Evolutionary conservation across 2,113 vertebrate genomes (phyloP), one percentile per base, ranked within the genome.

Genomic region (Pluvialis apricaria): DNA sequence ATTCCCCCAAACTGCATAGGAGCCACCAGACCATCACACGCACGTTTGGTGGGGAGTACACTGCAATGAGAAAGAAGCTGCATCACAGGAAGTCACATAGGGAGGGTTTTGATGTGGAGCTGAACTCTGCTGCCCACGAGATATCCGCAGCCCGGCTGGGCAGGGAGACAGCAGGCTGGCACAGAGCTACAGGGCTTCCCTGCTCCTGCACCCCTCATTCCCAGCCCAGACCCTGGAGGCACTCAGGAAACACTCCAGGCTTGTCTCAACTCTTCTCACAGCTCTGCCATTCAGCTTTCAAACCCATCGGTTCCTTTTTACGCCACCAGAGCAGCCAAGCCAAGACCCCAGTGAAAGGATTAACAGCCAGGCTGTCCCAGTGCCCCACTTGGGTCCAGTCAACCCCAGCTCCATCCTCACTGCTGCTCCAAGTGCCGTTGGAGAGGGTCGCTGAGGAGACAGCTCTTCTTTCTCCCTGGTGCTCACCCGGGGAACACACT

Each of bases 401-500:
- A 49, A 28, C 10, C 32, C 13, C 75, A 55, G n/a, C 44, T 69
- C 34, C 34, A 26, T 42, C 38, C 66, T 38, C 40, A 2, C 25
- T 15, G 31, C 42, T 17, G 73, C 25, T 32, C 44, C 66, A 7
- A 17, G 28, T 1, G 32, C 32, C 1, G 0, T 2, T 61, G 34
- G 29, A 36, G 9, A 42, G 25, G 44, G 15, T 60, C 47, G 1
- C 42, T 17, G 18, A 5, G 14, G 22, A 55, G 6, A 7, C 52
- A 38, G 6, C 6, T 29, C 60, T 34, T 21, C 60, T 6, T 62
- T 20, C 69, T 38, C 55, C 42, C 44, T 9, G n/a, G 36, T 2
- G 5, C 54, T 55, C 14, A 0, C 26, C 15, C 2, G 0, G 20
- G n/a, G 6, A 51, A 60, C 44, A 15, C 0, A 0, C 21, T 66